Evolutionary conservation across 2,888 invertebrate species (phyloP).

Genomic region (Dolichopus griseipennis): DNA sequence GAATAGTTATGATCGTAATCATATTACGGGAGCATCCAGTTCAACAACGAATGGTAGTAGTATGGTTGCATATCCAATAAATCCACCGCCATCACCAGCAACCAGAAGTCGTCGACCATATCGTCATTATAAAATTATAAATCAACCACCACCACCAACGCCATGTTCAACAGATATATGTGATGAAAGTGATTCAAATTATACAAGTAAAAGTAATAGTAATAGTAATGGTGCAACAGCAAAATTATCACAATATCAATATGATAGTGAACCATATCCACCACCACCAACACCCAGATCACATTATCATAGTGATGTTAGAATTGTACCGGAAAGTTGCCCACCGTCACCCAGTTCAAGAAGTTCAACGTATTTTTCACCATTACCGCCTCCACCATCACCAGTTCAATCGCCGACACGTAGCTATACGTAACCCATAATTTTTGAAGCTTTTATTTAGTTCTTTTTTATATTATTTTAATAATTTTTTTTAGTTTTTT

Average conservation of each 20-base stretch:
- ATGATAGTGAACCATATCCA: conserved; percentile 62
- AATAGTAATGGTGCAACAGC: conserved; percentile 39
- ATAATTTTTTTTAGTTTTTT: background rate
- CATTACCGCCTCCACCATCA: conserved; percentile 77
- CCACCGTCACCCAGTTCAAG: conserved; percentile 62
- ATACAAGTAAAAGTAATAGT: conserved; percentile 49
- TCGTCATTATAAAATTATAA: conserved; percentile 65
- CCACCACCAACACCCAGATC: conserved; percentile 69
- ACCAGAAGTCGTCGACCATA: conserved; percentile 68
- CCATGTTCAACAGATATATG: conserved; percentile 92
- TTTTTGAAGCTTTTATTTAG: conserved; percentile 13
- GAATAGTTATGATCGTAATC: conserved; percentile 61
- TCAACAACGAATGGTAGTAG: conserved; percentile 44
- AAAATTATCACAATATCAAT: conserved; percentile 47
- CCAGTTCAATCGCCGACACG: conserved; percentile 57
- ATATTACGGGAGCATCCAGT: conserved; percentile 54
- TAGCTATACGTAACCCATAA: conserved; percentile 35
- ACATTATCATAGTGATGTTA: conserved; percentile 62
- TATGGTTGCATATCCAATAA: conserved; percentile 63
- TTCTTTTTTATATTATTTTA: background rate
- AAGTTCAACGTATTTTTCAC: conserved; percentile 70
- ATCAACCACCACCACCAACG: conserved; percentile 86
- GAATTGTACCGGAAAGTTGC: conserved; percentile 50
- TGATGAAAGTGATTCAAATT: conserved; percentile 75
- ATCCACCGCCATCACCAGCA: conserved; percentile 87